Base-by-base conservation (phyloP, 1,140 invertebrate species). In the Atta texana region DNA sequence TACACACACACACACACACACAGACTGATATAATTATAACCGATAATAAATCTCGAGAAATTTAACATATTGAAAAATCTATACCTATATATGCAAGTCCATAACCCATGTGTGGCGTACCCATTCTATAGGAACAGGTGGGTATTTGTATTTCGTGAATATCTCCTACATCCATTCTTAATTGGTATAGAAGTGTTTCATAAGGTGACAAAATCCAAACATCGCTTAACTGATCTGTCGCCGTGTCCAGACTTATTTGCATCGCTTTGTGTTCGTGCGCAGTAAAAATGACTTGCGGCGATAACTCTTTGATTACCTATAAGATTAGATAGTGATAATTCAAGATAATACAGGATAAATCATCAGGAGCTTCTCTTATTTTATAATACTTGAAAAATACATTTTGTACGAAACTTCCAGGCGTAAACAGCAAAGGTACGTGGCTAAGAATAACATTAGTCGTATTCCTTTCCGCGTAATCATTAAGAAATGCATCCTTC, bases 121-220 rank as follows among this genome's bases (percentile, higher is more conserved):
- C 98, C 98, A 99, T 99, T 92, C 98, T 96, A 94, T 99, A 99
- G 6, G 98, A 99, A 94, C 98, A 99, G 0, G 98, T 99, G 3
- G 98, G 98, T 78, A 99, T 97, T 94, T 97, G 96, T 59, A 99
- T 96, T 96, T 99, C 98, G 92, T 98, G 96, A 88, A 97, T 94
- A 87, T 96, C 95, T n/a, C 94, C 94, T 85, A 94, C 92, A 64
- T 95, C 94, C 69, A 96, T 92, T 71, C 94, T 92, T 66, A 95
- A 94, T 87, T 95, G 92, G 91, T 95, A 95, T 8, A 96, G 88
- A 68, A 94, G 92, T 64, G 93, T 95, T 92, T 96, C 94, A 76
- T 96, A 93, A 12, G 94, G 93, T 21, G 94, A 94, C 44, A 96
- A 88, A 69, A 94, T 91, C 91, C 93, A 93, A 72, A 96, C 94